phyloP scores from a whole-genome alignment of 92 coral and sea anemone species.

The Hydrozoanthus gracilis region DNA sequence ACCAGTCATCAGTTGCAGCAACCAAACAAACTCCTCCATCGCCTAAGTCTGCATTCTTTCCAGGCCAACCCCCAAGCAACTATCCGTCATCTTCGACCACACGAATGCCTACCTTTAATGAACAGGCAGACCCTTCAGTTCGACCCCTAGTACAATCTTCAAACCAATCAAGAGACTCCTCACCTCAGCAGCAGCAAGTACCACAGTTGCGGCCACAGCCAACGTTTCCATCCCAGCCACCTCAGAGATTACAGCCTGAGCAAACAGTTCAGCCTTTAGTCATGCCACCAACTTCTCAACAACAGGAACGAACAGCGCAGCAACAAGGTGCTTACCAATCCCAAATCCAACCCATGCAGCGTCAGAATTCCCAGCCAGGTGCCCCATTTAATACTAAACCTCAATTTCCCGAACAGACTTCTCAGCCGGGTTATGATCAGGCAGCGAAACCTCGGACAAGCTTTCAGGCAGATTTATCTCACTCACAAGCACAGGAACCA shows the following conservation, averaged over 20 bases:
- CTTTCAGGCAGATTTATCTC: neutral
- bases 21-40: constrained; percentile 3
- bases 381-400: constrained; percentile 1
- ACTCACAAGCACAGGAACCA: constrained; percentile 8
- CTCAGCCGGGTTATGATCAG: constrained; percentile 30
- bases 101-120: neutral
- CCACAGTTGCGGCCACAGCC: neutral
- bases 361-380: constrained; percentile 28
- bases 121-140: neutral
- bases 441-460: neutral
- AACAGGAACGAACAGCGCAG: constrained; percentile 24
- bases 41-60: neutral
- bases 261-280: neutral
- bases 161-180: neutral
- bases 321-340: constrained; percentile 16
- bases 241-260: neutral
- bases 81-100: neutral
- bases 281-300: neutral
- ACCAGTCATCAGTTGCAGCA: neutral
- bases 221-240: neutral
- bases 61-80: neutral
- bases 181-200: neutral
- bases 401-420: constrained; percentile 16
- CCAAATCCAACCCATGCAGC: constrained; percentile 1
- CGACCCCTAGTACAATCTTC: constrained; percentile 1